Conservation (phyloP, 2,797 vertebrate genomes). For the Acrossocheilus fasciatus region DNA sequence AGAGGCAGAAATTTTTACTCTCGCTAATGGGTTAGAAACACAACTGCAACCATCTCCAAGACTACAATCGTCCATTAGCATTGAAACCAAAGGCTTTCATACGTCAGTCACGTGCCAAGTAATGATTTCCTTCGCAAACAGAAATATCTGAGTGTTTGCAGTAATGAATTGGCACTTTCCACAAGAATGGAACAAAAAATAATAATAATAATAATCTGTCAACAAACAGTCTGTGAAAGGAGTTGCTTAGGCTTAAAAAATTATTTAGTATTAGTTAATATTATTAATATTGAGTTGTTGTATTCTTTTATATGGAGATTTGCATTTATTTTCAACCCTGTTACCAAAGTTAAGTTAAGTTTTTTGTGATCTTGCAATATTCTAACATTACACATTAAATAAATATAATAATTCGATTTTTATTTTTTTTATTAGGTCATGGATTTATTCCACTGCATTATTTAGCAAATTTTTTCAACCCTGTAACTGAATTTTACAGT, state of each 20-base stretch:
- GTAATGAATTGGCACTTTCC: not conserved
- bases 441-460: not conserved
- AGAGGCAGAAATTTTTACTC: not conserved
- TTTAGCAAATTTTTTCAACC: not conserved
- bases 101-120: not conserved
- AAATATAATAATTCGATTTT: not conserved
- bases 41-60: slow-evolving; percentile 14
- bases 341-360: not conserved
- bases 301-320: not conserved
- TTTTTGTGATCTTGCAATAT: not conserved
- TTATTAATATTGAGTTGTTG: not conserved
- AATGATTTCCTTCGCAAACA: slow-evolving; percentile 10
- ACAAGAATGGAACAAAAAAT: not conserved
- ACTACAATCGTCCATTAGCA: not conserved
- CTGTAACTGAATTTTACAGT: not conserved
- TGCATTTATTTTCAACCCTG: not conserved
- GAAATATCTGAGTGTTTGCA: not conserved
- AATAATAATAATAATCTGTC: not conserved
- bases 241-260: not conserved
- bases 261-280: not conserved
- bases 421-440: no score
- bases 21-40: slow-evolving; percentile 3
- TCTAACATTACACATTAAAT: not conserved
- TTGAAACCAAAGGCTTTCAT: not conserved
- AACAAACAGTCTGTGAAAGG: not conserved